A percentile compares a stretch with the other conserved stretches of the same genome.
Conservation (phyloP, 1,140 invertebrate species). For the Magallana angulata region DNA sequence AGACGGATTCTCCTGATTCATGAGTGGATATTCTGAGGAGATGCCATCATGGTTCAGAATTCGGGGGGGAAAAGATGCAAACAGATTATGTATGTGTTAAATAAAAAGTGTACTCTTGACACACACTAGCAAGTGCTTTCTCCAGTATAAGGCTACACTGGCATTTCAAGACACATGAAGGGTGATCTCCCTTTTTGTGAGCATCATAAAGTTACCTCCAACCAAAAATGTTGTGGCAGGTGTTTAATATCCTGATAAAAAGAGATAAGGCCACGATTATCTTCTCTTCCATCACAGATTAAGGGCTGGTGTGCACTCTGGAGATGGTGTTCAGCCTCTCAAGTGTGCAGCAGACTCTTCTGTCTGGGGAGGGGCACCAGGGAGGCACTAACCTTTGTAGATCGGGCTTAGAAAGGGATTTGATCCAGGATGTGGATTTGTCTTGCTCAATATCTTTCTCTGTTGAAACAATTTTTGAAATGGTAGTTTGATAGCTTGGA, state of each 20-base stretch:
- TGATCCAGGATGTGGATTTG: too few species aligned
- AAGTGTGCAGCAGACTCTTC: slow-evolving; percentile 17
- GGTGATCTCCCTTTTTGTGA: slow-evolving; percentile 22
- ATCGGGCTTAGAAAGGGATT: background rate
- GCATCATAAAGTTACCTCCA: slow-evolving; percentile 33
- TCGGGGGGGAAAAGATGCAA: background rate
- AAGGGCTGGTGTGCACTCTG: slow-evolving; percentile 20
- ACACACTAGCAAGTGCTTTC: slow-evolving; percentile 33
- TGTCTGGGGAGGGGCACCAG: background rate
- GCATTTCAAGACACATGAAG: slow-evolving; percentile 20
- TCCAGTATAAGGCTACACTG: slow-evolving; percentile 1
- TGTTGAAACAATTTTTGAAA: too few species aligned
- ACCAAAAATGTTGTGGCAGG: slow-evolving; percentile 21
- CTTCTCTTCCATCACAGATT: slow-evolving; percentile 30
- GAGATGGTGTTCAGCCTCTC: background rate
- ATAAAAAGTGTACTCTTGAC: slow-evolving; percentile 21
- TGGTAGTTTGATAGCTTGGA: too few species aligned
- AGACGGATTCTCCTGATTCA: background rate
- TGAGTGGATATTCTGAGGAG: background rate
- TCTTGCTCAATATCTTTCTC: too few species aligned
- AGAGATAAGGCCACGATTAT: slow-evolving; percentile 29
- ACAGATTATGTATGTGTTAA: background rate
- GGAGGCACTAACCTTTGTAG: slow-evolving; percentile 10
- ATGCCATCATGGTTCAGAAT: background rate
- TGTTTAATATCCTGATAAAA: slow-evolving; percentile 33